A percentile compares a stretch with the other conserved stretches of the same genome.
Evolutionary conservation across 2,888 invertebrate species (phyloP).

Genomic region (Brachypalpus laphriformis): DNA sequence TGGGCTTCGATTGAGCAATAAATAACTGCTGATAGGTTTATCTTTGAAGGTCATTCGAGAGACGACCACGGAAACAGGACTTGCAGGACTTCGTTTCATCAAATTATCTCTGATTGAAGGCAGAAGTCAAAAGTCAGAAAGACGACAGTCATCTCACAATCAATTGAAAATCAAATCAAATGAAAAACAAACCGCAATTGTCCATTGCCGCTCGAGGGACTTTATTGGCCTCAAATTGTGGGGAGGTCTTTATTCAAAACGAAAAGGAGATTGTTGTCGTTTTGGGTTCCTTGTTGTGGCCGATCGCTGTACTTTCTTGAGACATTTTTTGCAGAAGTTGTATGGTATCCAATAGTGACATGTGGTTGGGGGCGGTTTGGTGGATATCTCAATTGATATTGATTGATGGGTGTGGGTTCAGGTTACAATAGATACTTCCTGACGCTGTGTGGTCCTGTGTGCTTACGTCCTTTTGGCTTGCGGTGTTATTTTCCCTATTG

Average conservation of each 20-base stretch:
- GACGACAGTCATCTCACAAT: neutral
- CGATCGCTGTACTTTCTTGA: neutral
- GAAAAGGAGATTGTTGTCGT: neutral
- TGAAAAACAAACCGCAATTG: slow-evolving; percentile 48
- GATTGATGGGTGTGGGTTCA: slow-evolving; percentile 9
- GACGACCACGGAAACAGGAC: slow-evolving; percentile 14
- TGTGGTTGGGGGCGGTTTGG: neutral
- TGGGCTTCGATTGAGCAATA: slow-evolving; percentile 17
- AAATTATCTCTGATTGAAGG: slow-evolving; percentile 33
- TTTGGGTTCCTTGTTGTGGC: slow-evolving; percentile 20
- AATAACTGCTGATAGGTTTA: slow-evolving; percentile 26
- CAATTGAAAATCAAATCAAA: slow-evolving; percentile 50
- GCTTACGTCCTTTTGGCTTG: neutral
- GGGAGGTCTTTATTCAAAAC: slow-evolving; percentile 23
- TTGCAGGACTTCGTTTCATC: slow-evolving; percentile 48
- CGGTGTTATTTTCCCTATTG: neutral
- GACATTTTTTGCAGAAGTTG: neutral
- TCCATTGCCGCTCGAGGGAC: slow-evolving; percentile 21
- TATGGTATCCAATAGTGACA: neutral
- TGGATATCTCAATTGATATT: slow-evolving; percentile 35
- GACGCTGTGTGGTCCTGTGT: neutral
- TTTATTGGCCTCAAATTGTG: slow-evolving; percentile 36
- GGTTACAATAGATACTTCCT: neutral
- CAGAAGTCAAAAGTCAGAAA: slow-evolving; percentile 4
- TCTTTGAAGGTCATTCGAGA: slow-evolving; percentile 12